Percentiles rank a stretch among this genome's conserved stretches.
Evolutionary conservation across 2,797 vertebrate genomes (phyloP).

Genomic region (Schizopygopsis pylzovi): DNA sequence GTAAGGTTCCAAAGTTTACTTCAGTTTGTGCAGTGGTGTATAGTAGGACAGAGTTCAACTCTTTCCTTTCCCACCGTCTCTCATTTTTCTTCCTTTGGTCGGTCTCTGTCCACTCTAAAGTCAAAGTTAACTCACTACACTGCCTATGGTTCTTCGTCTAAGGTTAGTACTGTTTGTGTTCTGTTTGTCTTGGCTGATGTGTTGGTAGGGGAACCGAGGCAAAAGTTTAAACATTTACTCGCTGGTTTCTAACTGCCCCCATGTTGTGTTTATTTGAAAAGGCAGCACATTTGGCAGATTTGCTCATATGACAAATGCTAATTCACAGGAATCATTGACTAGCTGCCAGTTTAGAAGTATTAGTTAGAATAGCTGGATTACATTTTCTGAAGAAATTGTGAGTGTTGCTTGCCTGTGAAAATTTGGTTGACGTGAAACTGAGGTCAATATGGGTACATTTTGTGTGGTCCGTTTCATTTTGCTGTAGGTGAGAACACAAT

Average conservation of each 20-base stretch:
- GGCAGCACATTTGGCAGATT: not conserved
- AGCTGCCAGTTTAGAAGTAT: not conserved
- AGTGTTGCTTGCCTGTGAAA: not conserved
- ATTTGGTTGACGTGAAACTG: not conserved
- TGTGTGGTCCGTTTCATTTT: not conserved
- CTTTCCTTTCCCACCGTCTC: slow-evolving; percentile 14
- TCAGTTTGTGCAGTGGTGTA: not conserved
- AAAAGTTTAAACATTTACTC: slow-evolving; percentile 5
- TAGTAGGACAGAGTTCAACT: slow-evolving; percentile 21
- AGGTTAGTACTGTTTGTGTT: slow-evolving; percentile 31
- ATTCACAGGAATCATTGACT: not conserved
- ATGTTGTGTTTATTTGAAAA: slow-evolving; percentile 18
- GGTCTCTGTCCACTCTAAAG: not conserved
- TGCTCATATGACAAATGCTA: not conserved
- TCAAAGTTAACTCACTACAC: not conserved
- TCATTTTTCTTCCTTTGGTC: not conserved
- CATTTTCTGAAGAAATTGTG: not conserved
- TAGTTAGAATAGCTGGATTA: not conserved
- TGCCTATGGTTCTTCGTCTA: not conserved
- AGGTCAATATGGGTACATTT: not conserved
- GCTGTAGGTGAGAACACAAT: not conserved
- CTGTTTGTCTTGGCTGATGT: not conserved
- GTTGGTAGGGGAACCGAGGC: not conserved
- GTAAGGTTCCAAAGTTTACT: slow-evolving; percentile 36
- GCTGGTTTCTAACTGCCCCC: not conserved